Conservation (phyloP, 2,888 invertebrate species). For the Cataglyphis rosenhaueri region DNA sequence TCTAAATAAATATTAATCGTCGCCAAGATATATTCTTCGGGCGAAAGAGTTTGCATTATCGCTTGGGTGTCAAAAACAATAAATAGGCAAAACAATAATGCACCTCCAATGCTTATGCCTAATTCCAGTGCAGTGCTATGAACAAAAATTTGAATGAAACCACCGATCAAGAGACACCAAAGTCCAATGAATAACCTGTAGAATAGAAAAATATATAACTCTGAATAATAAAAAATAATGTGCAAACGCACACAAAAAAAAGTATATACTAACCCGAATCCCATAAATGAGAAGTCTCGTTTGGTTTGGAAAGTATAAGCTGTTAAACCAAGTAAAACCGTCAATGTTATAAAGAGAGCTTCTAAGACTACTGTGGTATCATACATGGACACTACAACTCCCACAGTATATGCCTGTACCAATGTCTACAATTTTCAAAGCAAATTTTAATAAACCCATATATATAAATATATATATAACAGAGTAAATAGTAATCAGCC, state of each 20-base stretch:
- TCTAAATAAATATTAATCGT: constrained; percentile 95
- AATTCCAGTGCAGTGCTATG: constrained; percentile 91
- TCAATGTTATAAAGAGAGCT: constrained; percentile 91
- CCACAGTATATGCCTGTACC: constrained; percentile 92
- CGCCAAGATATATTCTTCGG: constrained; percentile 95
- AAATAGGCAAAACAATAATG: constrained; percentile 92
- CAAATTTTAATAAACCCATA: neutral
- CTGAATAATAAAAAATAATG: neutral
- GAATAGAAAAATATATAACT: constrained; percentile 57
- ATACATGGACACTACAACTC: constrained; percentile 92
- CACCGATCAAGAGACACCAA: constrained; percentile 90
- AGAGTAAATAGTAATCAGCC: neutral
- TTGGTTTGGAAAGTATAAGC: constrained; percentile 95
- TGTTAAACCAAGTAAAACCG: constrained; percentile 91
- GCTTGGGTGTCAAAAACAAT: constrained; percentile 94
- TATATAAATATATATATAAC: too few species aligned
- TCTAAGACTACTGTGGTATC: constrained; percentile 91
- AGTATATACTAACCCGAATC: constrained; percentile 89
- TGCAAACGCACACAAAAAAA: neutral
- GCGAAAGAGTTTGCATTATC: constrained; percentile 92
- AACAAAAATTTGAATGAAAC: constrained; percentile 91
- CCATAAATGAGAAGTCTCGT: constrained; percentile 92
- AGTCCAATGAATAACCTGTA: constrained; percentile 89
- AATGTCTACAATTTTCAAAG: constrained; percentile 88
- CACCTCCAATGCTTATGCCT: constrained; percentile 90